Conservation (phyloP, 2,113 vertebrate species). For the Paedocypris sp. region DNA sequence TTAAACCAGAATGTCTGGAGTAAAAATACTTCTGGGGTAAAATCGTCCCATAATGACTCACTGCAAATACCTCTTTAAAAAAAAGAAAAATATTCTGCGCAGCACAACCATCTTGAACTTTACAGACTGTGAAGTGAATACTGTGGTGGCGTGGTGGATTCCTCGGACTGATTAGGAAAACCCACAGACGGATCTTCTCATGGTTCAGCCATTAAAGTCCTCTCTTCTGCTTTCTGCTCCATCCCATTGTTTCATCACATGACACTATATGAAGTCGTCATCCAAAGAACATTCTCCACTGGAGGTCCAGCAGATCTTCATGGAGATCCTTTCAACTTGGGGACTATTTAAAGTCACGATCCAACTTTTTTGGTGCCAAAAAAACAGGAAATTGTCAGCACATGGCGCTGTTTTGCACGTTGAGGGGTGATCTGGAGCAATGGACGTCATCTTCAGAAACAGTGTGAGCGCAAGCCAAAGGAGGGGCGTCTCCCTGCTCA, state of each 20-base stretch:
- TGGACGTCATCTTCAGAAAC: slow-evolving; percentile 36
- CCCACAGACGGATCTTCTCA: not conserved
- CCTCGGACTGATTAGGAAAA: slow-evolving; percentile 10
- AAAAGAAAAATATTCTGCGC: too few species aligned
- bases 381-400: slow-evolving; percentile 26
- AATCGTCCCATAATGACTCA: slow-evolving; percentile 39
- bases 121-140: too few species aligned
- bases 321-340: too few species aligned
- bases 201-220: too few species aligned
- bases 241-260: too few species aligned
- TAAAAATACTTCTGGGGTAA: slow-evolving; percentile 40
- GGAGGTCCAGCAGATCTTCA: too few species aligned
- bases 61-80: slow-evolving; percentile 20
- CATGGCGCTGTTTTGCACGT: slow-evolving; percentile 53
- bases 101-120: too few species aligned
- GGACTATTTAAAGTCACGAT: too few species aligned
- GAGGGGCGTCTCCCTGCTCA: slow-evolving; percentile 45
- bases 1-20: slow-evolving; percentile 47
- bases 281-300: too few species aligned
- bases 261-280: too few species aligned
- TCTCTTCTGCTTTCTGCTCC: too few species aligned
- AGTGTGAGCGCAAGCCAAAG: slow-evolving; percentile 31
- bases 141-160: slow-evolving; percentile 43
- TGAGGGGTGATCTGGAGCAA: slow-evolving; percentile 42
- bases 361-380: too few species aligned